Conservation (phyloP, 2,797 vertebrate species). For the Thalassophryne amazonica region DNA sequence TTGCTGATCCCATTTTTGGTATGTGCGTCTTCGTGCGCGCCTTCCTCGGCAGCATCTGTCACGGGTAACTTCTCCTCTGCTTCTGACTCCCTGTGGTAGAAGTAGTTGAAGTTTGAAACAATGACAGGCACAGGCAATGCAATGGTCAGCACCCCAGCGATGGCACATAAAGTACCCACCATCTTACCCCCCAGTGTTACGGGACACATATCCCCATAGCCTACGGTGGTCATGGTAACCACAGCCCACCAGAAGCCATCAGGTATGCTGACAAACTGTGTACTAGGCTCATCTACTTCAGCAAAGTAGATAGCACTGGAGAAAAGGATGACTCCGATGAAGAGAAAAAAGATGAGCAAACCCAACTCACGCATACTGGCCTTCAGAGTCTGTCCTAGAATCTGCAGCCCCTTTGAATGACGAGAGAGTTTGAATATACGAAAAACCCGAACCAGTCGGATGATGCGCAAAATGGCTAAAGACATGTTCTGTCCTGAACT, state of each 20-base stretch:
- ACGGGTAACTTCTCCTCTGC: conserved; percentile 86
- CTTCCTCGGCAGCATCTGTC: conserved; percentile 71
- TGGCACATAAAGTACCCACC: conserved; percentile 93
- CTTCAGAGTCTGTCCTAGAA: conserved; percentile 90
- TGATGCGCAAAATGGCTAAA: conserved; percentile 91
- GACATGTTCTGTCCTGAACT: conserved; percentile 92
- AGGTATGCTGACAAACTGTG: conserved; percentile 95
- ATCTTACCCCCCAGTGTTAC: conserved; percentile 92
- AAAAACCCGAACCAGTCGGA: conserved; percentile 92
- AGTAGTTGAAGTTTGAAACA: conserved; percentile 98
- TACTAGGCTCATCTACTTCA: conserved; percentile 91
- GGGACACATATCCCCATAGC: conserved; percentile 97
- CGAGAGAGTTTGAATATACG: conserved; percentile 94
- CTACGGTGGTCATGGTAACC: conserved; percentile 98
- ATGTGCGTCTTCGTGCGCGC: conserved; percentile 59
- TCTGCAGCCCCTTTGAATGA: conserved; percentile 91
- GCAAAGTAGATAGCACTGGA: conserved; percentile 96
- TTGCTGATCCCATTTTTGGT: conserved; percentile 75
- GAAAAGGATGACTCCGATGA: conserved; percentile 95
- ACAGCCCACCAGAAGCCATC: conserved; percentile 99
- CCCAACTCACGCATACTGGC: conserved; percentile 91
- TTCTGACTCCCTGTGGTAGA: conserved; percentile 95
- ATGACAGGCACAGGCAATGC: conserved; percentile 97
- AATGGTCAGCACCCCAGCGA: conserved; percentile 94
- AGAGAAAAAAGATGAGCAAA: conserved; percentile 95